Evolutionary conservation across 2,888 invertebrate genomes (phyloP), one percentile per base, ranked within the genome.

Genomic region (Lycaena phlaeas): DNA sequence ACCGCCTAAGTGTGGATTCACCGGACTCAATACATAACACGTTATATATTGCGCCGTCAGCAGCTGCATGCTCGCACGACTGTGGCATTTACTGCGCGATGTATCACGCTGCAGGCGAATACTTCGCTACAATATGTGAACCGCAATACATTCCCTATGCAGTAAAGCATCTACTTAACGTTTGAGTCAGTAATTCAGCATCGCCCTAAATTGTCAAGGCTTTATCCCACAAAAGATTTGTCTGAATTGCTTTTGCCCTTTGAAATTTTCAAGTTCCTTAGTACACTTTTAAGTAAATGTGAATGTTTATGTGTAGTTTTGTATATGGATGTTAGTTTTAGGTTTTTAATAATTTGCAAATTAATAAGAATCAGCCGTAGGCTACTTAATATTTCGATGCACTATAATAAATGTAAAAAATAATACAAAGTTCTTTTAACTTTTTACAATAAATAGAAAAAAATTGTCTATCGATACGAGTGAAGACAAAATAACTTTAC

Each of bases 11-110:
- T 50, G 42, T 45, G 41, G 45, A 44, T 27, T 31, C 46, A 41
- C 40, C 34, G 47, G 45, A 44, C 41, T 43, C 46, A 45, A 49
- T 46, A 48, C 48, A 37, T 49, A 40, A 45, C 27, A 34, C 26
- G 44, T 31, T 38, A 46, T 50, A 53, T 49, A 53, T 51, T 48
- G 48, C 49, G 41, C 43, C 38, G 49, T 42, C 40, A 46, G 28
- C 48, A 49, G 42, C 45, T 45, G 49, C 45, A 40, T 40, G 44
- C 43, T 36, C 44, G 26, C 43, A 42, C 41, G 37, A 38, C 14
- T 28, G 30, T 40, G 41, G 40, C 47, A 39, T 36, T 37, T 40
- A 34, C 41, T 40, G 34, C 36, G 45, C 51, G 40, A 51, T 51
- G 52, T 46, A 52, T 48, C 41, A 42, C 38, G 40, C 18, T 30